Base-by-base conservation (phyloP, 2,113 vertebrate genomes). In the Chlorodrepanis virens region DNA sequence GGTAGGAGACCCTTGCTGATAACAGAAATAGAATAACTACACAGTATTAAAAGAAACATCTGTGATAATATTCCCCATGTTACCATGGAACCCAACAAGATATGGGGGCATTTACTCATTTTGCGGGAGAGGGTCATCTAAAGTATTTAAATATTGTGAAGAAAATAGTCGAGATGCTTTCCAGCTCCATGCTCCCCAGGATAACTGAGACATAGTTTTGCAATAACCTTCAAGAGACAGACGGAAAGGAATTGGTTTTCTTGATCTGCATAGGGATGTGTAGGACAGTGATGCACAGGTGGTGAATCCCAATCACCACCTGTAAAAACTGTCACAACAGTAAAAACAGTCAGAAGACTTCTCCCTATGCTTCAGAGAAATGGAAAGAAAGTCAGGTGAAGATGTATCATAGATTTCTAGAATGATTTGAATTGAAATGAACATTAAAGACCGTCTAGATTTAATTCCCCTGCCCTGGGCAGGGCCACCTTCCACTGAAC, bases 171-270 rank as follows among this genome's bases (percentile, higher is more conserved):
- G 50, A 49, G 35, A 25, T 50, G 21, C 10, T 53, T 82, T 90
- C 57, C 18, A 44, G 52, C 7, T 78, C 40, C 3, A 0, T 28
- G 50, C 5, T 83, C 11, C 25, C 19, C 50, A 15, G 47, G 16
- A 4, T 61, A 37, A 50, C 19, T 35, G 57, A 70, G 31, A 27
- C 16, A 16, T 0, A 0, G 5, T 29, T 14, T 45, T 65, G 35
- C 19, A 40, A 24, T 45, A 56, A 33, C 35, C 22, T 44, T 47
- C 0, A 1, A 33, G 3, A 27, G 50, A 35, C 19, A 59, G 25
- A 25, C 31, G 39, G 37, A 69, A 69, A 59, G 5, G 17, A 40
- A 29, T 29, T 13, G 10, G 12, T 3, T 6, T 42, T n/a, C 83
- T 82, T 60, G 12, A 7, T 64, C 49, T 75, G 22, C 25, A 4